Evolutionary conservation across 1,140 invertebrate species (phyloP), one percentile per base, ranked within the genome.

Genomic region (Alviniconcha marisindica): DNA sequence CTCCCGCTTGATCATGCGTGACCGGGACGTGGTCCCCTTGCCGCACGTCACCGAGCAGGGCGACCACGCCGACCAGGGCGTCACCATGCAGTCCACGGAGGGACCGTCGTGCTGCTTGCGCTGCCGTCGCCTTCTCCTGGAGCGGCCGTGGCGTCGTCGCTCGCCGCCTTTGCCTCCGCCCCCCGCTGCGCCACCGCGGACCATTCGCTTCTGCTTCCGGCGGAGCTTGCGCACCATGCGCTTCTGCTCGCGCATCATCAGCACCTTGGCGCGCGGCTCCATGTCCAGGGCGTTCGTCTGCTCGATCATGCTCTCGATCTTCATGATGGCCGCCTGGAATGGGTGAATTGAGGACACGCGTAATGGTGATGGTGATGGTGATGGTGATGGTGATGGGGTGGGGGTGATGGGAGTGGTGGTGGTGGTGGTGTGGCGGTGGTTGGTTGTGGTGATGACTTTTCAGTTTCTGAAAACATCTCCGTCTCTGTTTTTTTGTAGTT

Each of bases 41-140:
- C 93, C 93, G 86, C 93, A 94, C 0, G 89, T 92, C 14, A 84
- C 87, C 0, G 90, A 92, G 85, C 93, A 94, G 15, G 84, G 79
- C 31, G 89, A 90, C 93, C 93, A 94, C 15, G 88, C 84, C 12
- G 90, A 87, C 93, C 93, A 94, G 2, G 86, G 81, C 66, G 90
- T 88, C 60, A 93, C 91, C 91, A 93, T 87, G 80, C 92, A 92
- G 82, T 91, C 87, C 15, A 89, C 81, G 10, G 24, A 69, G 0
- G 83, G 82, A 24, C 85, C 85, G 31, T 77, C 81, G 38, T 81
- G 73, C 38, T 83, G 31, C 77, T 83, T 80, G 77, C 74, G 74
- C 51, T 84, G 69, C 28, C 71, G 40, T 51, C 73, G 79, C 38
- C 73, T 80, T 80, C 77, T 80, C 51, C 78, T 84, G 73, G 18